Conservation (phyloP, 2,113 vertebrate genomes). For the Atlantisia rogersi region DNA sequence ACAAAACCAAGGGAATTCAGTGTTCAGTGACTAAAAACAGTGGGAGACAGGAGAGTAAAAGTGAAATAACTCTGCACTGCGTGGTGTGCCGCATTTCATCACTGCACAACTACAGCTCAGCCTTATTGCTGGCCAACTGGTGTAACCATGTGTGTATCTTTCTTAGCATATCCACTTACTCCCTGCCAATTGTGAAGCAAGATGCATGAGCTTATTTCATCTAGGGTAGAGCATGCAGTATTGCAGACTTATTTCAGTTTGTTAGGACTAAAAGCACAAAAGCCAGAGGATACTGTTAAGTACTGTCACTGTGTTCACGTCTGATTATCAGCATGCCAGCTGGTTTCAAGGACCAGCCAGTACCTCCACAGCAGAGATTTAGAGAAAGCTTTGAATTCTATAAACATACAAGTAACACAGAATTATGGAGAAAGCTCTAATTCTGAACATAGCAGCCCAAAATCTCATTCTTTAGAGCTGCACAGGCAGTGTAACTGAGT, state of each 20-base stretch:
- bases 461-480: neutral
- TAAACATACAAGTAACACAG: neutral
- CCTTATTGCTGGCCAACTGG: neutral
- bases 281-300: neutral
- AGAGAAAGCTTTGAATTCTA: neutral
- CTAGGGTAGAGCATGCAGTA: neutral
- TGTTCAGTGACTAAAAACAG: neutral
- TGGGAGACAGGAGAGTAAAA: neutral
- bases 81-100: neutral
- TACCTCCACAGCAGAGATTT: neutral
- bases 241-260: neutral
- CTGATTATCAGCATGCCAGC: neutral
- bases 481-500: neutral
- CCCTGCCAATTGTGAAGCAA: neutral
- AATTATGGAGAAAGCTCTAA: neutral
- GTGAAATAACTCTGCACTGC: neutral
- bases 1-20: neutral
- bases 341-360: neutral
- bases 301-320: neutral
- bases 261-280: neutral
- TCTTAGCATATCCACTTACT: neutral
- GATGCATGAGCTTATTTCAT: neutral
- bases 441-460: neutral
- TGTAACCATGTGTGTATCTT: neutral
- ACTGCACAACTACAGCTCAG: neutral